A percentile compares a stretch with the other conserved stretches of the same genome.
These are phyloP conservation scores for Willisornis vidua DNA, from an alignment of 2,113 vertebrate genomes.

Conservation along the genomic window DNA sequence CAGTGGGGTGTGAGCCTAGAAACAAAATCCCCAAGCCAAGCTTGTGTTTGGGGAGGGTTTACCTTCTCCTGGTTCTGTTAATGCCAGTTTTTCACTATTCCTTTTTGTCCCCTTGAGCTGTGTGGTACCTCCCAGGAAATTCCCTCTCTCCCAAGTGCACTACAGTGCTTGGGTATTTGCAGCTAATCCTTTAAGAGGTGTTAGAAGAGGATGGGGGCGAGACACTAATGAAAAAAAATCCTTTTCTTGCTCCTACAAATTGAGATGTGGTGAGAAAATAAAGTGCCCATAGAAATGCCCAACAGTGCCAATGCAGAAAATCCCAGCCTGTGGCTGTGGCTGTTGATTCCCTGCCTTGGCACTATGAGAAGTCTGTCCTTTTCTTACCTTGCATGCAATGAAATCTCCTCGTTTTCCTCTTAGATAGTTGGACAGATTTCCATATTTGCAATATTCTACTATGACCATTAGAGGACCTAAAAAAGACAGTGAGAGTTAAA, in stretches of 20 bases:
- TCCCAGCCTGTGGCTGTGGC: not conserved
- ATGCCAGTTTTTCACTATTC: not conserved
- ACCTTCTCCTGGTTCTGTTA: not conserved
- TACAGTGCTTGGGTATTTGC: not conserved
- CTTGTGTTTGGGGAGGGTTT: not conserved
- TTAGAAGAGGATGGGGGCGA: not conserved
- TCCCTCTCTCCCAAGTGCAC: not conserved
- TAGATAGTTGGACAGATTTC: constrained; percentile 91
- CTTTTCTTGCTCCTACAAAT: not conserved
- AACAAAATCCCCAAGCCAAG: not conserved
- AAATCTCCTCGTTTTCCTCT: constrained; percentile 89
- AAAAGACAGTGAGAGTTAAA: constrained; percentile 2
- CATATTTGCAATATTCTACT: constrained; percentile 94
- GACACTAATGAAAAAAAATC: not conserved
- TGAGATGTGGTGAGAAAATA: not conserved
- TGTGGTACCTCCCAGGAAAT: not conserved
- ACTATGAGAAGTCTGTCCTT: not conserved
- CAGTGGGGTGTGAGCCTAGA: not conserved
- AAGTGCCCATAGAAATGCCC: not conserved
- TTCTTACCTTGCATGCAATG: constrained; percentile 87
- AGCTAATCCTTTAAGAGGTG: not conserved
- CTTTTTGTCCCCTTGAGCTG: not conserved
- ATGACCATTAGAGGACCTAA: constrained; percentile 93
- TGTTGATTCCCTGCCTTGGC: not conserved
- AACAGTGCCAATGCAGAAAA: not conserved